Evolutionary conservation across 1,140 invertebrate species (phyloP).

Genomic region (Neodiprion virginianus): DNA sequence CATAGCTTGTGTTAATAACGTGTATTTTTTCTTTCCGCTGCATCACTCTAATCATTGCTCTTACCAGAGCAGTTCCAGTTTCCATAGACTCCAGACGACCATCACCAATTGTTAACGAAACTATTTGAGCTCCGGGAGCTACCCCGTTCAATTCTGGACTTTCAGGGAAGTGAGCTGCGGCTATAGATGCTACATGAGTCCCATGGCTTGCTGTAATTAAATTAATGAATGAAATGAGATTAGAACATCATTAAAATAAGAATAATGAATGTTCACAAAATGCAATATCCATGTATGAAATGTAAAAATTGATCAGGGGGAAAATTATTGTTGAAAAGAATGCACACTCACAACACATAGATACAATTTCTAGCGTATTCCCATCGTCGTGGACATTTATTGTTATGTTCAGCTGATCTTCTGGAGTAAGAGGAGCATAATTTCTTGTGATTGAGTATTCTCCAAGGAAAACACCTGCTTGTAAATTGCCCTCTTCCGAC

Average conservation of each 20-base stretch:
- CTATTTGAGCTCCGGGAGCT: constrained; percentile 95
- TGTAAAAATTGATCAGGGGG: background rate
- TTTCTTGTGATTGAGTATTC: constrained; percentile 85
- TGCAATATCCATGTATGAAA: background rate
- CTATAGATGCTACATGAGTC: constrained; percentile 96
- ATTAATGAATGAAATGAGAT: constrained; percentile 18
- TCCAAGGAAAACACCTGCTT: constrained; percentile 78
- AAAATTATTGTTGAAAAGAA: background rate
- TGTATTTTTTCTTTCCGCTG: constrained; percentile 73
- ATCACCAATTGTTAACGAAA: constrained; percentile 93
- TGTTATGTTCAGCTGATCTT: constrained; percentile 87
- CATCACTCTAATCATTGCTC: constrained; percentile 90
- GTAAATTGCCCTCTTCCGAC: constrained; percentile 81
- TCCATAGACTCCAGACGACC: constrained; percentile 92
- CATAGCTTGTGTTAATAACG: constrained; percentile 98
- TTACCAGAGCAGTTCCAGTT: constrained; percentile 88
- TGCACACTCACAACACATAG: constrained; percentile 84
- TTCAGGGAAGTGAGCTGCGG: constrained; percentile 90
- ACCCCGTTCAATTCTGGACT: constrained; percentile 91
- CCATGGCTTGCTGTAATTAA: constrained; percentile 83
- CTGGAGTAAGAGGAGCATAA: constrained; percentile 75
- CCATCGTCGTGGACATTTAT: constrained; percentile 95
- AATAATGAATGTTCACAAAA: background rate
- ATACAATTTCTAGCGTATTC: constrained; percentile 90
- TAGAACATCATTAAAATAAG: constrained; percentile 17